These are phyloP conservation scores for Cremastinae sp. DNA, from an alignment of 2,888 invertebrate species.

Conservation along the genomic window DNA sequence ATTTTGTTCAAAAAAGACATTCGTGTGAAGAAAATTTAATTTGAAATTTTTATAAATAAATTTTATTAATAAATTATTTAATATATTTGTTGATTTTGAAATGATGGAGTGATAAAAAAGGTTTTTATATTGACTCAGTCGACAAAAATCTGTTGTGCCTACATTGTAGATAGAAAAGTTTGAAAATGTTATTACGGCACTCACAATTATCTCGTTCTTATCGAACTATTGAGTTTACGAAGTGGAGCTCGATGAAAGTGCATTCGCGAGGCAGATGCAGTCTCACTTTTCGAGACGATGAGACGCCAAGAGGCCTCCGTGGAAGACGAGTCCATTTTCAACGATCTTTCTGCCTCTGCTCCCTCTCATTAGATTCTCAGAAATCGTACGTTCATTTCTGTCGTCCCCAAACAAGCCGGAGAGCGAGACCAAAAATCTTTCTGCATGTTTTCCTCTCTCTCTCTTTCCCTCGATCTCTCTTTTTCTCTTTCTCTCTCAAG, in stretches of 20 bases:
- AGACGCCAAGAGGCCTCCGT: constrained; percentile 57
- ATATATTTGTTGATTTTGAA: neutral
- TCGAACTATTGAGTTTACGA: constrained; percentile 54
- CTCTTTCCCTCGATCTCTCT: constrained; percentile 31
- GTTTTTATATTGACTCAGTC: neutral
- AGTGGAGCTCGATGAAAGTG: constrained; percentile 25
- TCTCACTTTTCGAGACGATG: constrained; percentile 53
- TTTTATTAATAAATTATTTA: too few relatives aligned
- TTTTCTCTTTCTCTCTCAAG: constrained; percentile 39
- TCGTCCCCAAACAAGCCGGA: constrained; percentile 27
- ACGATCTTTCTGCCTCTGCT: constrained; percentile 47
- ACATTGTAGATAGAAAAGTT: neutral
- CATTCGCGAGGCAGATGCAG: constrained; percentile 39
- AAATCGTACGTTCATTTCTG: constrained; percentile 63
- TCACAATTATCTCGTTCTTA: constrained; percentile 31
- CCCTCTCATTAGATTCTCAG: constrained; percentile 61
- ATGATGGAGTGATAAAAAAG: neutral
- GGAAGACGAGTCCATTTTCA: constrained; percentile 57
- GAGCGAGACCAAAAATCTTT: neutral
- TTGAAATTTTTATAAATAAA: too few relatives aligned
- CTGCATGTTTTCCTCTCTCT: constrained; percentile 9
- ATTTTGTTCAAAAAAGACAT: too few relatives aligned
- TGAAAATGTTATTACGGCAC: constrained; percentile 23
- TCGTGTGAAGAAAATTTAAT: too few relatives aligned
- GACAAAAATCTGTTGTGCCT: neutral